Conservation (phyloP, 2,888 invertebrate species). For the Cerastoderma edule region DNA sequence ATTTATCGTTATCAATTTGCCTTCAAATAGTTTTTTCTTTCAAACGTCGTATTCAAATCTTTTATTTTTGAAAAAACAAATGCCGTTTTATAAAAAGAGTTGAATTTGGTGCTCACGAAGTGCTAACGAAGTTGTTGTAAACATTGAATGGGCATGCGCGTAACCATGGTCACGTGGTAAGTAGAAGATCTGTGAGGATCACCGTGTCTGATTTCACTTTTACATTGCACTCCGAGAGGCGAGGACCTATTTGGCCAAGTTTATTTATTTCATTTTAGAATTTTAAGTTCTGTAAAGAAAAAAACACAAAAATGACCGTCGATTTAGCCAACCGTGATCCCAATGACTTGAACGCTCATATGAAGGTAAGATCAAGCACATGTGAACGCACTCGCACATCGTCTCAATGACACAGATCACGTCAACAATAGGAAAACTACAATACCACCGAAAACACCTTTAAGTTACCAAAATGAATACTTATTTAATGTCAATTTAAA, state of each 20-base stretch:
- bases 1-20: too few species aligned
- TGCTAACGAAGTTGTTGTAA: too few species aligned
- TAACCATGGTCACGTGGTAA: conserved; percentile 1
- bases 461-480: too few species aligned
- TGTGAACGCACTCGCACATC: neutral
- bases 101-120: too few species aligned
- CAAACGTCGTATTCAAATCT: too few species aligned
- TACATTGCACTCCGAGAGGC: neutral
- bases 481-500: too few species aligned
- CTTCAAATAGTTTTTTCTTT: too few species aligned
- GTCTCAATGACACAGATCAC: conserved; percentile 10
- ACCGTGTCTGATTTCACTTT: conserved; percentile 8
- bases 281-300: neutral
- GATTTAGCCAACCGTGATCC: conserved; percentile 39
- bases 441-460: too few species aligned
- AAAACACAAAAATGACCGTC: neutral
- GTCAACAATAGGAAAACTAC: too few species aligned
- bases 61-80: too few species aligned
- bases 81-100: too few species aligned
- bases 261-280: neutral
- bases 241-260: neutral
- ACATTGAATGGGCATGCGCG: too few species aligned
- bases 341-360: conserved; percentile 35
- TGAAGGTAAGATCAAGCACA: conserved; percentile 24
- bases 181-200: neutral